A percentile compares a stretch with the other conserved stretches of the same genome.
These are phyloP conservation scores for Calcarius lapponicus DNA, from an alignment of 2,797 vertebrate species.

Conservation along the genomic window DNA sequence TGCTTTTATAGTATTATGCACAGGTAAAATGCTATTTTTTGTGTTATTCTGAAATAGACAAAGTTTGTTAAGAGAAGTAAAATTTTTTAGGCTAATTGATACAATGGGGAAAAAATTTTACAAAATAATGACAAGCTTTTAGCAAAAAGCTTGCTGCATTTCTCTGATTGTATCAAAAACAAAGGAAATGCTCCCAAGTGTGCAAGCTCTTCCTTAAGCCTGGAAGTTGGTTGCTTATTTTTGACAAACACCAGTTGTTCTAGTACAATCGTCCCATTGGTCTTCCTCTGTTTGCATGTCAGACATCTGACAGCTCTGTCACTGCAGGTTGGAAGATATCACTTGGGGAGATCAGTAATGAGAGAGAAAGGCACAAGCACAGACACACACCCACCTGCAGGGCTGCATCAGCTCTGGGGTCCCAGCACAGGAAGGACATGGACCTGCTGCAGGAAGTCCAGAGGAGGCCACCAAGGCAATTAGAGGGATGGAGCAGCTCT, in stretches of 20 bases:
- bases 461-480: not conserved
- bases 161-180: not conserved
- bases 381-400: not conserved
- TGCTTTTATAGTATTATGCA: not conserved
- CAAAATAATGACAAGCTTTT: not conserved
- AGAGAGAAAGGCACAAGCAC: not conserved
- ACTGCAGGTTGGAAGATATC: not conserved
- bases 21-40: not conserved
- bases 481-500: not conserved
- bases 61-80: not conserved
- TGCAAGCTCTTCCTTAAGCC: not conserved
- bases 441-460: fast-evolving
- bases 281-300: not conserved
- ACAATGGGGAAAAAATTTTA: fast-evolving
- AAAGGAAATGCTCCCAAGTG: not conserved
- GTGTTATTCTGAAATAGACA: not conserved
- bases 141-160: not conserved
- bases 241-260: not conserved
- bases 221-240: not conserved
- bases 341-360: not conserved
- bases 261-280: not conserved
- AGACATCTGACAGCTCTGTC: not conserved
- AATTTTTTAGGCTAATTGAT: not conserved
- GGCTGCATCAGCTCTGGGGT: not conserved
- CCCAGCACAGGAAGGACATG: not conserved